Base-by-base conservation (phyloP, 2,113 vertebrate species). In the Phoenicopterus ruber region DNA sequence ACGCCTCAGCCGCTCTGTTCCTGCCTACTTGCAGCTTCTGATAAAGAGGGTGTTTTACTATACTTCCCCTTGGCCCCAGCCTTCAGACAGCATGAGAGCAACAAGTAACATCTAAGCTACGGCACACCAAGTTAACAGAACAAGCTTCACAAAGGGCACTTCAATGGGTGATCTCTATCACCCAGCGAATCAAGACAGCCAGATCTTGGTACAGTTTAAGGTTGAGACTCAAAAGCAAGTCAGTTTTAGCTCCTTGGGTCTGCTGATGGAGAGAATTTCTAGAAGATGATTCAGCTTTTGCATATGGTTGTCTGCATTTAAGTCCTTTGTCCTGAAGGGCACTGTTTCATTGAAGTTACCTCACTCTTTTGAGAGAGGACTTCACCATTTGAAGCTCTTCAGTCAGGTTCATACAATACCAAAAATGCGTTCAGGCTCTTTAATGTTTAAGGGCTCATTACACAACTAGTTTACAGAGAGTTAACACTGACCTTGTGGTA, bases 11-110 rank as follows among this genome's bases (percentile, higher is more conserved):
- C 9, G 12, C 73, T 86, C 90, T 44, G 62, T 58, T 72, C 70
- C 88, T 78, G 85, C 69, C 47, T 91, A 9, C 73, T 82, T 85
- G 82, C 50, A 78, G 71, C 42, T 94, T 62, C 63, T 34, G 97
- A 98, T 98, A 97, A 97, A 59, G 11, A 81, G 66, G 67, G 42
- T 44, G 86, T 76, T 93, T 65, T 59, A 62, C 77, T 73, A 44
- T 18, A 58, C 57, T 86, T 87, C 93, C 94, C 86, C 79, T 91
- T 62, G 66, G 70, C 26, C n/a, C 58, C 0, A 1, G 28, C 91
- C 49, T 50, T 55, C 65, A 74, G 55, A 16, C 36, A 69, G 73
- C 36, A 28, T 0, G 5, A 0, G 3, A 85, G 63, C n/a, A 71
- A 69, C 59, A 44, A 83, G 32, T 4, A 62, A 88, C 8, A n/a